Evolutionary conservation across 2,113 vertebrate species (phyloP).

Genomic region (Tamias sibiricus): DNA sequence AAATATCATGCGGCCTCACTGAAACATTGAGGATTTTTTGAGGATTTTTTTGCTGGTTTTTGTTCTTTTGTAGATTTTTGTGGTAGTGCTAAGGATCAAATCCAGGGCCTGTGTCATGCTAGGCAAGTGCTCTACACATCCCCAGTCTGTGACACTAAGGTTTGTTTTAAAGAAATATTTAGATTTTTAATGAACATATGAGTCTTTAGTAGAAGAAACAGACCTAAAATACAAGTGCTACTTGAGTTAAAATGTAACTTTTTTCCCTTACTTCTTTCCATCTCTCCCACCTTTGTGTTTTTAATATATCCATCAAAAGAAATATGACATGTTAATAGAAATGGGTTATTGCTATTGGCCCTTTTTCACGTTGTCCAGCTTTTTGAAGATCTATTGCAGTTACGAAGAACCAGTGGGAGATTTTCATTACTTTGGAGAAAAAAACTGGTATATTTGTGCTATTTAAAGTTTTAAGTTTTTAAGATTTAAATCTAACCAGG

Average conservation of each 20-base stretch:
- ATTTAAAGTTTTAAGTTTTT: background rate
- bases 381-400: no score
- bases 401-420: no score
- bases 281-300: no score
- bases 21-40: background rate
- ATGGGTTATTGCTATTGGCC: no score
- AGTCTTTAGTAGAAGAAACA: slow-evolving; percentile 3
- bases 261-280: no score
- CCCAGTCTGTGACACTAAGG: background rate
- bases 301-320: no score
- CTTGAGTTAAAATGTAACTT: no score
- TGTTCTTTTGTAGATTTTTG: background rate
- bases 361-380: no score
- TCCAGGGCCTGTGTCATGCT: background rate
- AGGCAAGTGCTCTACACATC: background rate
- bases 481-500: slow-evolving; percentile 11
- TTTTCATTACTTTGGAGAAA: no score
- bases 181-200: background rate
- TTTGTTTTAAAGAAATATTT: slow-evolving; percentile 13
- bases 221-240: background rate
- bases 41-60: no score
- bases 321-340: no score
- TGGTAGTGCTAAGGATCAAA: background rate
- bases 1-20: slow-evolving; percentile 14
- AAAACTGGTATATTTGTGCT: no score